Evolutionary conservation across 1,140 invertebrate genomes (phyloP).

Genomic region (Drosophila kikkawai): DNA sequence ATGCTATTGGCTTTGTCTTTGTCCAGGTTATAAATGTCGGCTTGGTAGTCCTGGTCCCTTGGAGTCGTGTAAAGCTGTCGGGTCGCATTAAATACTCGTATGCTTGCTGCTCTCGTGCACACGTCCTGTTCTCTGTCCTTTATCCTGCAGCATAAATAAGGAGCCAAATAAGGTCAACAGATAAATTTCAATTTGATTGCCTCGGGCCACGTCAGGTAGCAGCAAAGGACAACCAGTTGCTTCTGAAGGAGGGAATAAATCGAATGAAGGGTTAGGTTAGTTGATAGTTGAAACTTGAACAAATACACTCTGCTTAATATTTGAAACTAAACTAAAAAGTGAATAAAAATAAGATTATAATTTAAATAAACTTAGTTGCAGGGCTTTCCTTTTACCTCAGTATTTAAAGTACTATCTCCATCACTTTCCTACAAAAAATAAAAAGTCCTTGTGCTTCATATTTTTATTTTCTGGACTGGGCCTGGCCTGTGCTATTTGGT

Average conservation of each 20-base stretch:
- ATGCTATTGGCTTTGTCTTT: constrained; percentile 37
- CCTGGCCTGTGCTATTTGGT: constrained; percentile 12
- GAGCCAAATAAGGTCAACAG: constrained; percentile 54
- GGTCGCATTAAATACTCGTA: constrained; percentile 56
- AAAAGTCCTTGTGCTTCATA: constrained; percentile 12
- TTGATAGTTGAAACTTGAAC: not conserved
- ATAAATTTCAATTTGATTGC: constrained; percentile 66
- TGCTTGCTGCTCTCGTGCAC: constrained; percentile 21
- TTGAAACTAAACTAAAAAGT: not conserved
- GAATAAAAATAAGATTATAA: not conserved
- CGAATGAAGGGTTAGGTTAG: not conserved
- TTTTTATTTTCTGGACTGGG: not conserved
- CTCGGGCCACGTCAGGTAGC: constrained; percentile 25
- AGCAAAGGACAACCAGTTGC: constrained; percentile 27
- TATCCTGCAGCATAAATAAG: constrained; percentile 50
- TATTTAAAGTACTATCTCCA: not conserved
- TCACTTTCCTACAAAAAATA: not conserved
- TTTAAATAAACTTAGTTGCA: not conserved
- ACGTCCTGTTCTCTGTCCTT: constrained; percentile 6
- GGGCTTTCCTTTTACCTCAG: not conserved
- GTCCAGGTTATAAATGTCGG: constrained; percentile 47
- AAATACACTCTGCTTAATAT: not conserved
- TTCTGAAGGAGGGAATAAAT: constrained; percentile 5
- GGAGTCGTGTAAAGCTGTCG: constrained; percentile 47
- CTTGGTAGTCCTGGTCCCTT: constrained; percentile 21